Evolutionary conservation across 2,797 vertebrate genomes (phyloP).

Genomic region (Pelobates cultripes): DNA sequence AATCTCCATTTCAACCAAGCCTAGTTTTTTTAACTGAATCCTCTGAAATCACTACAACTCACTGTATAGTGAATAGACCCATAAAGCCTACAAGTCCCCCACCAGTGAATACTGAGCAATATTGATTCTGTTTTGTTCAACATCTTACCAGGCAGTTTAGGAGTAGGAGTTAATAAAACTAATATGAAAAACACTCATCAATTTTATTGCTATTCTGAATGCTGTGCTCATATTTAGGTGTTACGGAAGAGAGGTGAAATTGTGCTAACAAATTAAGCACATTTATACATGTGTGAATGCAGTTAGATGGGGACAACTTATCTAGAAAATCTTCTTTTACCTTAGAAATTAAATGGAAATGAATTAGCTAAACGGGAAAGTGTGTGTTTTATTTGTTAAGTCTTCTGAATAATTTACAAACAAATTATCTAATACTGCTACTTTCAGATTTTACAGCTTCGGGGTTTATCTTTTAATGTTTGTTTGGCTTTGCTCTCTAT

Average conservation of each 20-base stretch:
- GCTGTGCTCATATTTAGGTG: slow-evolving; percentile 8
- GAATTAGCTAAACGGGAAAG: slow-evolving; percentile 25
- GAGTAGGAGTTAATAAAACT: no score
- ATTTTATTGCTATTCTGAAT: slow-evolving; percentile 5
- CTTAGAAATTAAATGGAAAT: slow-evolving; percentile 37
- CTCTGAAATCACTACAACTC: no score
- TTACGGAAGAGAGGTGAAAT: slow-evolving; percentile 27
- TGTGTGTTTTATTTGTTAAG: slow-evolving; percentile 42
- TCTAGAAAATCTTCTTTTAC: slow-evolving; percentile 20
- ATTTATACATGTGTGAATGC: slow-evolving; percentile 7
- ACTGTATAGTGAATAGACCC: no score
- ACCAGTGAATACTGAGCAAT: not conserved
- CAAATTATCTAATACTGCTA: slow-evolving; percentile 52
- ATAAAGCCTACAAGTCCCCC: not conserved
- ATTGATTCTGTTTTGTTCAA: not conserved
- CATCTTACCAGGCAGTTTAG: not conserved
- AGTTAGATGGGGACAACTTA: slow-evolving; percentile 2
- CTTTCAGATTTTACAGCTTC: slow-evolving; percentile 40
- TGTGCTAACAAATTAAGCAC: slow-evolving; percentile 20
- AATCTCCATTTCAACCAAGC: no score
- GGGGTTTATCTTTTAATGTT: slow-evolving; percentile 53
- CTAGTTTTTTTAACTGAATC: no score
- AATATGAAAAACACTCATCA: slow-evolving; percentile 19
- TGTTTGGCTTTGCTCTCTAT: slow-evolving; percentile 51
- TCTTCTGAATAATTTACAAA: slow-evolving; percentile 51